Evolutionary conservation across 2,113 vertebrate species (phyloP).

Genomic region (Triplophysa rosa): DNA sequence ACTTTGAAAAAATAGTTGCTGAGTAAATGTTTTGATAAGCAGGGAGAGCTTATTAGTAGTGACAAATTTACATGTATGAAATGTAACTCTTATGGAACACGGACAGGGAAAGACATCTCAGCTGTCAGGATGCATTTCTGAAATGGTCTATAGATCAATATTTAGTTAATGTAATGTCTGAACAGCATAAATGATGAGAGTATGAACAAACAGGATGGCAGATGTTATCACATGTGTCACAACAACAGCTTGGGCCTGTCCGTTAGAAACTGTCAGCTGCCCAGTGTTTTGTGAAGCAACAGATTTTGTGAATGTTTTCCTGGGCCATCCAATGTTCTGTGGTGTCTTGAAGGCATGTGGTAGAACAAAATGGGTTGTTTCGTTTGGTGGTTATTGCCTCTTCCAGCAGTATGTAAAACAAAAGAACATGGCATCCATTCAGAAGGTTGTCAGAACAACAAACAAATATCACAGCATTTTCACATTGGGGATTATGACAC

Average conservation of each 20-base stretch:
- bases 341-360: not conserved
- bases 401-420: not conserved
- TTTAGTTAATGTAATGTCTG: not conserved
- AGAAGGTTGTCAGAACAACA: not conserved
- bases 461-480: too few species aligned
- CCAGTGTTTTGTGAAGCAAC: conserved; percentile 18
- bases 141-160: too few species aligned
- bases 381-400: not conserved
- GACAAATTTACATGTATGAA: too few species aligned
- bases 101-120: too few species aligned
- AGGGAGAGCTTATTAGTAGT: too few species aligned
- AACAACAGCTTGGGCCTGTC: conserved; percentile 31
- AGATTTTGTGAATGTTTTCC: conserved; percentile 20
- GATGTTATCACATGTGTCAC: conserved; percentile 24
- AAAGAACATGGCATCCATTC: not conserved
- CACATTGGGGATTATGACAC: too few species aligned
- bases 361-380: not conserved
- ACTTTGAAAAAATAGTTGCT: too few species aligned
- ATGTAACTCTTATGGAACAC: too few species aligned
- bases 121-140: too few species aligned
- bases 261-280: not conserved
- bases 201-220: conserved; percentile 17
- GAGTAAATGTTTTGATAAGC: too few species aligned
- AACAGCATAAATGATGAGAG: conserved; percentile 17
- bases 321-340: not conserved